phyloP scores from a whole-genome alignment of 2,797 vertebrate genomes.

The Paratrypauchen microcephalus region DNA sequence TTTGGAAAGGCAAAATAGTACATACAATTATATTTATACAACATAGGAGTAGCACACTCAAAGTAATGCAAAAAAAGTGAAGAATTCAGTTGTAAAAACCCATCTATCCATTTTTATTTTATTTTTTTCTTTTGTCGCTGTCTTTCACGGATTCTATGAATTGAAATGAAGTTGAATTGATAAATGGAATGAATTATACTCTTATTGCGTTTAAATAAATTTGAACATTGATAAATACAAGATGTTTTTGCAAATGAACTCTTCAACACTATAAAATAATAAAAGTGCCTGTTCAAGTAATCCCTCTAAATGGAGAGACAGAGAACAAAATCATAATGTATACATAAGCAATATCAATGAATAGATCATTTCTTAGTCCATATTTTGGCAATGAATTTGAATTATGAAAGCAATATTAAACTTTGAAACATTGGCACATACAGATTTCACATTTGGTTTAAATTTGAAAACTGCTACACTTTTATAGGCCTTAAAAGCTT shows the following conservation, averaged over 20 bases:
- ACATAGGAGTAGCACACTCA: not conserved
- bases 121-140: not conserved
- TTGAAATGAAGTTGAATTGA: not conserved
- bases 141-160: not conserved
- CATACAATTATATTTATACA: slow-evolving; percentile 4
- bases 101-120: not conserved
- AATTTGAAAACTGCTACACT: not conserved
- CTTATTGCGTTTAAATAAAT: not conserved
- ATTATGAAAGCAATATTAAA: not conserved
- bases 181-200: not conserved
- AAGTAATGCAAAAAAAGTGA: not conserved
- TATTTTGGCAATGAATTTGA: not conserved
- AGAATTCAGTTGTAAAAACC: not conserved
- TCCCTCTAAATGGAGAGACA: not conserved
- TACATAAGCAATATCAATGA: not conserved
- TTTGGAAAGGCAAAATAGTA: slow-evolving; percentile 5
- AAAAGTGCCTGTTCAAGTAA: not conserved
- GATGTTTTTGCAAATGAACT: not conserved
- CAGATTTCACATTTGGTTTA: not conserved
- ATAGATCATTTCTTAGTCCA: not conserved
- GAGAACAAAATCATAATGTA: not conserved
- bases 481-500: slow-evolving; percentile 1
- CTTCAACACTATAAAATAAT: not conserved
- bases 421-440: not conserved
- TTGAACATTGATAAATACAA: not conserved